Evolutionary conservation across 2,797 vertebrate genomes (phyloP).

Genomic region (Lithobates sylvaticus): DNA sequence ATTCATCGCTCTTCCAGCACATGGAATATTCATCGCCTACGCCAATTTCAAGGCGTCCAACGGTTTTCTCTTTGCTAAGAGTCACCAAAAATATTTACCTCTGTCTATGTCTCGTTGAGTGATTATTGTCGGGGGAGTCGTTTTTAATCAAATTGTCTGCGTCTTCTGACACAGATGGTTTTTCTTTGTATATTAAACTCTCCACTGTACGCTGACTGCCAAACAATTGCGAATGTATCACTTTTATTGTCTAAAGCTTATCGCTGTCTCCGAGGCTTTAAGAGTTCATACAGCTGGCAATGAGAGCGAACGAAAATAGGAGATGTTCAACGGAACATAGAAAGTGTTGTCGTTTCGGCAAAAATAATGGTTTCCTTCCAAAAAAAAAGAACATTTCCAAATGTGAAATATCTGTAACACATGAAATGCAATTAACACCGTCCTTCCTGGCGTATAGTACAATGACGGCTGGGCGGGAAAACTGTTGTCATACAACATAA

Average conservation of each 20-base stretch:
- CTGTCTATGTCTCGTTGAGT: slow-evolving; percentile 24
- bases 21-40: neutral
- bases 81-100: slow-evolving; percentile 52
- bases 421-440: too few species aligned
- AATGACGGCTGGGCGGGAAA: too few species aligned
- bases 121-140: slow-evolving; percentile 42
- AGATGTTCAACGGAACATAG: neutral
- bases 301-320: neutral
- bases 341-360: neutral
- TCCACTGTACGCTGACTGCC: slow-evolving; percentile 35
- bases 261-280: slow-evolving; percentile 29
- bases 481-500: too few species aligned
- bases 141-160: slow-evolving; percentile 57
- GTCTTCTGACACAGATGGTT: slow-evolving; percentile 39
- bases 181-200: slow-evolving; percentile 53
- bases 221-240: slow-evolving; percentile 48
- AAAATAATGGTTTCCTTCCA: neutral
- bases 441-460: too few species aligned
- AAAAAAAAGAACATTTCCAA: too few species aligned
- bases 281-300: slow-evolving; percentile 29
- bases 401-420: too few species aligned
- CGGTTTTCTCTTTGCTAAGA: slow-evolving; percentile 28
- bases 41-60: slow-evolving; percentile 25
- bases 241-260: slow-evolving; percentile 31
- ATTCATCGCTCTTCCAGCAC: neutral